A percentile compares a stretch with the other conserved stretches of the same genome.
Conservation (phyloP, 1,140 invertebrate species). For the Oreohelix idahoensis region DNA sequence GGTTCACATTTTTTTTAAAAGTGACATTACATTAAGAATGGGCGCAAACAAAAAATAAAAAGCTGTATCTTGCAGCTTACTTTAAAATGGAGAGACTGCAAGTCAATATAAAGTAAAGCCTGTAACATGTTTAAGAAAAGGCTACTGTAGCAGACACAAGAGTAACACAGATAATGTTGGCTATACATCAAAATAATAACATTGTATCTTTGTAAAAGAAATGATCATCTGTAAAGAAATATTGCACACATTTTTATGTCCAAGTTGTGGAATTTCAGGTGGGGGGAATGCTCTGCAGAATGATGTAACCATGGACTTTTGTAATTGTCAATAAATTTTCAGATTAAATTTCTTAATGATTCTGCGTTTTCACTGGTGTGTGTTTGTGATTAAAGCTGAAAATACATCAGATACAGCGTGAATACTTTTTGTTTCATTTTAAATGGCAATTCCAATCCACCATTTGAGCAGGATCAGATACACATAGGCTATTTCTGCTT, state of each 20-base stretch:
- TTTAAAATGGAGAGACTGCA: neutral
- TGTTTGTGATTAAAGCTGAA: no score
- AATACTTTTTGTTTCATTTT: no score
- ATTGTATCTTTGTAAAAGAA: neutral
- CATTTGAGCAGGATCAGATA: no score
- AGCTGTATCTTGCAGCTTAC: neutral
- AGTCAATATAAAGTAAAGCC: neutral
- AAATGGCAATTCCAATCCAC: no score
- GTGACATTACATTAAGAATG: neutral
- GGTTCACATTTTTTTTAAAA: neutral
- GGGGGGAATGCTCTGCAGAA: neutral
- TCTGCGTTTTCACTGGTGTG: no score
- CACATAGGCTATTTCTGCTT: no score
- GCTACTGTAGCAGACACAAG: conserved; percentile 5
- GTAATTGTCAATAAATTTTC: no score
- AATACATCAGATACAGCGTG: no score
- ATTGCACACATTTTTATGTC: conserved; percentile 8
- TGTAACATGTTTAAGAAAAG: neutral
- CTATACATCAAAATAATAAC: neutral
- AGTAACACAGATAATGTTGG: neutral
- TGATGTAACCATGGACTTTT: neutral
- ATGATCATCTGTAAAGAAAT: neutral
- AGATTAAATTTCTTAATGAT: no score
- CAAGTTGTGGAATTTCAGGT: neutral
- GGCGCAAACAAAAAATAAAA: neutral